phyloP scores from a whole-genome alignment of 2,797 vertebrate genomes.

The Amphiprion clarkii region DNA sequence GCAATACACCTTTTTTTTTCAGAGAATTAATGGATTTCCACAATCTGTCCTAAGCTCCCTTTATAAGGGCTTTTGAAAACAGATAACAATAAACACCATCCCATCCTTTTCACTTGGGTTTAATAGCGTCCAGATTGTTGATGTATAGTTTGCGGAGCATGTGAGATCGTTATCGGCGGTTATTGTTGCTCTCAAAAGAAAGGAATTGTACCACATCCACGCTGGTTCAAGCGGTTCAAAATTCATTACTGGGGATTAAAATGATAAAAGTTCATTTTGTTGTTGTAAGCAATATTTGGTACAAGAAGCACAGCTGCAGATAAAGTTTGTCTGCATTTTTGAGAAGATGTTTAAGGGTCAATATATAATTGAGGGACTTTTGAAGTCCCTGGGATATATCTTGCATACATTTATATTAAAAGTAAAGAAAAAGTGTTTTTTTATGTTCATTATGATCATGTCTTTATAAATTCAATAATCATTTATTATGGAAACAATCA shows the following conservation, averaged over 20 bases:
- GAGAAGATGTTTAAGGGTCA: neutral
- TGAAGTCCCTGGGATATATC: too few relatives aligned
- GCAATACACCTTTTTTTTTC: conserved; percentile 89
- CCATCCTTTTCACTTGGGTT: conserved; percentile 81
- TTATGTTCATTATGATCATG: too few relatives aligned
- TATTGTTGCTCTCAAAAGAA: conserved; percentile 83
- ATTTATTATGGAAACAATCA: too few relatives aligned
- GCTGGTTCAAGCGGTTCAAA: conserved; percentile 87
- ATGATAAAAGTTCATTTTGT: conserved; percentile 88
- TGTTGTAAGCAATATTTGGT: conserved; percentile 83
- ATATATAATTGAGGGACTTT: too few relatives aligned
- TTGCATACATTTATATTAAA: too few relatives aligned
- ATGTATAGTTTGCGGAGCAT: conserved; percentile 85
- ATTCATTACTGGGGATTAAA: conserved; percentile 93
- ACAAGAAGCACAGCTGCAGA: conserved; percentile 68
- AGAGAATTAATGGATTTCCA: conserved; percentile 98
- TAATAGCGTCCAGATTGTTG: conserved; percentile 87
- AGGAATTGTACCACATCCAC: conserved; percentile 81
- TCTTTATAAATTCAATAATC: too few relatives aligned
- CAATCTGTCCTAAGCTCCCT: conserved; percentile 91
- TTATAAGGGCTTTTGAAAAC: conserved; percentile 90
- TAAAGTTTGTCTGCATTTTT: conserved; percentile 15
- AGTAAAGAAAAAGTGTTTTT: too few relatives aligned
- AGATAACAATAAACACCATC: conserved; percentile 90
- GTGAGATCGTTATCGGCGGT: conserved; percentile 83